A percentile compares a stretch with the other conserved stretches of the same genome.
Conservation (phyloP, 1,140 invertebrate genomes). For the Scaptomyza pallida region DNA sequence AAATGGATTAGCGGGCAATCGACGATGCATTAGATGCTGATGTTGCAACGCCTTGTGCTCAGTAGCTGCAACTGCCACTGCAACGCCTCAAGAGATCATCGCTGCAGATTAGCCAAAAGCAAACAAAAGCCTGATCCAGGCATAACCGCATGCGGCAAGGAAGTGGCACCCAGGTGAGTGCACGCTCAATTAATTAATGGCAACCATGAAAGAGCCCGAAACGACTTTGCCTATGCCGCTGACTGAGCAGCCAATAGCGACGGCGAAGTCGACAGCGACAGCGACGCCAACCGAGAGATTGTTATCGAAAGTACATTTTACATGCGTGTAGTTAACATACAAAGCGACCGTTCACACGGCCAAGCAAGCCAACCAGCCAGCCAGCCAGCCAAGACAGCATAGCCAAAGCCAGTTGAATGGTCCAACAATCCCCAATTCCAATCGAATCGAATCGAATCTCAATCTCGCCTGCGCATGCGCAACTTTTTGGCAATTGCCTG, state of each 20-base stretch:
- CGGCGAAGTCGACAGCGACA: constrained; percentile 18
- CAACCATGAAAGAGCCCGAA: constrained; percentile 75
- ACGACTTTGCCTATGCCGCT: constrained; percentile 45
- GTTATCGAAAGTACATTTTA: constrained; percentile 80
- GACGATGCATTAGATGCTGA: constrained; percentile 46
- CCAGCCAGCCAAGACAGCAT: not conserved
- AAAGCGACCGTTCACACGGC: constrained; percentile 73
- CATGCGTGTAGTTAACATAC: constrained; percentile 81
- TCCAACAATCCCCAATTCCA: constrained; percentile 49
- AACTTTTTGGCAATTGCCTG: constrained; percentile 50
- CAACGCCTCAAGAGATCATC: constrained; percentile 61
- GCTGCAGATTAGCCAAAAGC: constrained; percentile 56
- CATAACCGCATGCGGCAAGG: constrained; percentile 4
- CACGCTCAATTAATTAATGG: constrained; percentile 81
- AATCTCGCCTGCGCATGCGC: constrained; percentile 53
- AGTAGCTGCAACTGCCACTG: constrained; percentile 19
- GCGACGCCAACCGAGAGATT: constrained; percentile 53
- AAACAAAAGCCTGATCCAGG: constrained; percentile 68
- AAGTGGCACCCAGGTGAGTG: constrained; percentile 21
- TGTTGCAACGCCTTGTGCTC: constrained; percentile 40
- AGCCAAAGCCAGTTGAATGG: constrained; percentile 36
- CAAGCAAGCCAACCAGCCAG: constrained; percentile 20
- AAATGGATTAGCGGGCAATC: constrained; percentile 71
- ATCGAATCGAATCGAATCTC: constrained; percentile 53
- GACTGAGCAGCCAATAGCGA: constrained; percentile 19